Percentiles rank a stretch among this genome's conserved stretches.
Conservation (phyloP, 2,888 invertebrate species). For the Dicranocentrus wangi region DNA sequence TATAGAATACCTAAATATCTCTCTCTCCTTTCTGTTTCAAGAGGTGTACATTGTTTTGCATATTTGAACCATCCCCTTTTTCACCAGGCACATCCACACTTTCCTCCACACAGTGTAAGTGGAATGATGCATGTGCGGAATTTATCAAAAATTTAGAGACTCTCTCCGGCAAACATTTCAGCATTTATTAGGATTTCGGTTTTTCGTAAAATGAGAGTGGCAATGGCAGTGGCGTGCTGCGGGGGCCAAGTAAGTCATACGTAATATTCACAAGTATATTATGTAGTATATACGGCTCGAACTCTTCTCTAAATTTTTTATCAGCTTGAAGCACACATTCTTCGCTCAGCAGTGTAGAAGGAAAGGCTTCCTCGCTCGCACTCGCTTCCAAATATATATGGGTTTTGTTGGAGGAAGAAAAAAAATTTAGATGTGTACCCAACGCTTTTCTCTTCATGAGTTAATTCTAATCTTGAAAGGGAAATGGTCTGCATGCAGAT, state of each 20-base stretch:
- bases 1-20: too few species aligned
- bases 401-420: too few species aligned
- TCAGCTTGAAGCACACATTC: neutral
- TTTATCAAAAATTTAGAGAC: conserved; percentile 7
- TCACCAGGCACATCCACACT: neutral
- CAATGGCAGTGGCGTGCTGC: neutral
- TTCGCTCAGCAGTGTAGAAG: neutral
- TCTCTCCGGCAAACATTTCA: too few species aligned
- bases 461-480: too few species aligned
- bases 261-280: conserved; percentile 1
- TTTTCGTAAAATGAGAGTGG: neutral
- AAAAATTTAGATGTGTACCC: too few species aligned
- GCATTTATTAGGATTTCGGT: neutral
- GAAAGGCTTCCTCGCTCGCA: too few species aligned
- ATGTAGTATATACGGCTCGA: neutral
- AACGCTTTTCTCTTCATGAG: too few species aligned
- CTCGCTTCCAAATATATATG: too few species aligned
- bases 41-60: too few species aligned
- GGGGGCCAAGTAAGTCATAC: neutral
- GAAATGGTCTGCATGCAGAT: too few species aligned
- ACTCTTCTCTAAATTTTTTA: conserved; percentile 1
- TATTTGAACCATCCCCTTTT: too few species aligned
- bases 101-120: neutral
- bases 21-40: too few species aligned
- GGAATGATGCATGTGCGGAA: neutral